Conservation (phyloP, 64 coral and sea anemone species). For the Dendrophyllia cribrosa region DNA sequence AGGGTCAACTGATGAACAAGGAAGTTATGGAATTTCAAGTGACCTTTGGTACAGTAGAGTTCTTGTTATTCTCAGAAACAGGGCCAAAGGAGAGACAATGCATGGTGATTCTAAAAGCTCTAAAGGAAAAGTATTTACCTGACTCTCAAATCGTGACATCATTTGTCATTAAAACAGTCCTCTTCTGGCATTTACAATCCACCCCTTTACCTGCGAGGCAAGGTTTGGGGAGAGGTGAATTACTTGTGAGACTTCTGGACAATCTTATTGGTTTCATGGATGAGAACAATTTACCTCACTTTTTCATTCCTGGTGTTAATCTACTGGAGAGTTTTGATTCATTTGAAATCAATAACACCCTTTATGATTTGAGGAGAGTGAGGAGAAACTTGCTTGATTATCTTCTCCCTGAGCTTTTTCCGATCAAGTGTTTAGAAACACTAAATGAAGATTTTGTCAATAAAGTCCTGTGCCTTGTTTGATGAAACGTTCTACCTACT, state of each 20-base stretch:
- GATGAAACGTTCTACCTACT: neutral
- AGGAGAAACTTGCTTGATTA: neutral
- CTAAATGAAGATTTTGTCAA: slow-evolving; percentile 17
- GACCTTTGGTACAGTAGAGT: slow-evolving; percentile 1
- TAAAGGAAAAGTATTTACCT: slow-evolving; percentile 5
- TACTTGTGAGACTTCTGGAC: neutral
- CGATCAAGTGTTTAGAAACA: neutral
- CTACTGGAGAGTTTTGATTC: neutral
- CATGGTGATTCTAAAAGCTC: slow-evolving; percentile 8
- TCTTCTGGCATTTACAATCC: slow-evolving; percentile 44
- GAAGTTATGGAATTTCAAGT: slow-evolving; percentile 2
- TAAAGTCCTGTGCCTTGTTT: neutral
- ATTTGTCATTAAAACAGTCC: neutral
- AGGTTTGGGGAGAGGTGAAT: slow-evolving; percentile 23
- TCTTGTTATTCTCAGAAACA: slow-evolving; percentile 19
- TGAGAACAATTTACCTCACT: slow-evolving; percentile 20
- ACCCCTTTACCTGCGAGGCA: neutral
- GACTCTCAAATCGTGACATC: slow-evolving; percentile 1
- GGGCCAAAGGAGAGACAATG: slow-evolving; percentile 33
- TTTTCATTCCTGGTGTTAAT: slow-evolving; percentile 5
- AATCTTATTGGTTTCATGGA: neutral
- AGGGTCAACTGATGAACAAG: neutral
- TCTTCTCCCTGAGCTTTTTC: slow-evolving; percentile 21
- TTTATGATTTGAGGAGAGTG: neutral
- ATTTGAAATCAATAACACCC: neutral